phyloP scores from a whole-genome alignment of 2,113 vertebrate genomes.

The Microtus richardsoni region DNA sequence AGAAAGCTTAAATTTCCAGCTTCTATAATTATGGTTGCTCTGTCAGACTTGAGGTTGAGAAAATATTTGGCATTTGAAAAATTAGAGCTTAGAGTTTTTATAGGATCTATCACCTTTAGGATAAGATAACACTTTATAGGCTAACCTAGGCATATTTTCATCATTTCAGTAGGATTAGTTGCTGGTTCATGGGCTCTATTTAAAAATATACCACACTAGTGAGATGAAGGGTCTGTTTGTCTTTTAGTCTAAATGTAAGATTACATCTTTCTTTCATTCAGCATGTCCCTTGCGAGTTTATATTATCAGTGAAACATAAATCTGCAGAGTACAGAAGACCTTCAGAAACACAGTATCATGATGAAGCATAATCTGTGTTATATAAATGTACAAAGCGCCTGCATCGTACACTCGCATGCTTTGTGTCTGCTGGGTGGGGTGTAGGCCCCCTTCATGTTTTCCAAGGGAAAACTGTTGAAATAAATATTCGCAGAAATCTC shows the following conservation, averaged over 20 bases:
- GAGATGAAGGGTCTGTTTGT: not conserved
- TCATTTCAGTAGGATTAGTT: not conserved
- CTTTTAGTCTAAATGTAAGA: not conserved
- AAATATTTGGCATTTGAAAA: slow-evolving; percentile 1
- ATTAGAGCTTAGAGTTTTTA: slow-evolving; percentile 29
- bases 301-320: not conserved
- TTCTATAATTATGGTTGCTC: not conserved
- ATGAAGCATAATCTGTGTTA: not conserved
- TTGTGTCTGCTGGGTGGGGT: not conserved
- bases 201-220: not conserved
- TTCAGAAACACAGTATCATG: not conserved
- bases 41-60: not conserved
- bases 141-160: not conserved
- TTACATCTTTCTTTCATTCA: slow-evolving; percentile 18
- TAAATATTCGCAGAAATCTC: not conserved
- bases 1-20: not conserved
- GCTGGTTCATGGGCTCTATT: not conserved
- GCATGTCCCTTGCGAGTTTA: not conserved
- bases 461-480: not conserved
- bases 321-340: not conserved
- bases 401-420: not conserved
- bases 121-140: slow-evolving; percentile 6
- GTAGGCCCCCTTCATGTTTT: not conserved
- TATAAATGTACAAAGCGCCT: not conserved
- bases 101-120: not conserved